Evolutionary conservation across 2,888 invertebrate species (phyloP).

Genomic region (Agonopterix arenella): DNA sequence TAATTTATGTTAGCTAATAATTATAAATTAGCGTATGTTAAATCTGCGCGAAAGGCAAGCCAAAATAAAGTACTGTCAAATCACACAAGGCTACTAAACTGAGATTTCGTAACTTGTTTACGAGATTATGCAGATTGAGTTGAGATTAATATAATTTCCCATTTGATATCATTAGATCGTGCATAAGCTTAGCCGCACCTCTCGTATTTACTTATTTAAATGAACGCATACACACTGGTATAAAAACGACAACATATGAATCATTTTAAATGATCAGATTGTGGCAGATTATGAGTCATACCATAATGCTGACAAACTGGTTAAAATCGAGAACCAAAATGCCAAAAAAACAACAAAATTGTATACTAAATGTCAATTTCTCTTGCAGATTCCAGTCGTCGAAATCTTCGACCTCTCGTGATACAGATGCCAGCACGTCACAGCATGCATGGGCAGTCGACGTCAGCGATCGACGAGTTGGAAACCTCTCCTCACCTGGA

Average conservation of each 20-base stretch:
- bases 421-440: conserved; percentile 52
- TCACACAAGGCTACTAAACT: conserved; percentile 18
- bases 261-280: too few species aligned
- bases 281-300: too few species aligned
- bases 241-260: too few species aligned
- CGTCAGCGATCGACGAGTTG: conserved; percentile 48
- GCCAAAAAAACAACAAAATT: background rate
- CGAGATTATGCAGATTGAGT: conserved; percentile 32
- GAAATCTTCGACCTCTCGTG: conserved; percentile 50
- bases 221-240: too few species aligned
- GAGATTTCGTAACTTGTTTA: conserved; percentile 32
- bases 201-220: background rate
- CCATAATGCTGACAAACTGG: too few species aligned
- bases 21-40: background rate
- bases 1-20: conserved; percentile 18
- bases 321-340: background rate
- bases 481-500: conserved; percentile 55
- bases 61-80: background rate
- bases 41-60: background rate
- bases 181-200: background rate
- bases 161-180: background rate
- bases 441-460: conserved; percentile 27
- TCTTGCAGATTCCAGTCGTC: background rate
- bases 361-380: background rate
- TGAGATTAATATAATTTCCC: conserved; percentile 7